phyloP scores from a whole-genome alignment of 2,797 vertebrate genomes.

The Onychomys arenicola region DNA sequence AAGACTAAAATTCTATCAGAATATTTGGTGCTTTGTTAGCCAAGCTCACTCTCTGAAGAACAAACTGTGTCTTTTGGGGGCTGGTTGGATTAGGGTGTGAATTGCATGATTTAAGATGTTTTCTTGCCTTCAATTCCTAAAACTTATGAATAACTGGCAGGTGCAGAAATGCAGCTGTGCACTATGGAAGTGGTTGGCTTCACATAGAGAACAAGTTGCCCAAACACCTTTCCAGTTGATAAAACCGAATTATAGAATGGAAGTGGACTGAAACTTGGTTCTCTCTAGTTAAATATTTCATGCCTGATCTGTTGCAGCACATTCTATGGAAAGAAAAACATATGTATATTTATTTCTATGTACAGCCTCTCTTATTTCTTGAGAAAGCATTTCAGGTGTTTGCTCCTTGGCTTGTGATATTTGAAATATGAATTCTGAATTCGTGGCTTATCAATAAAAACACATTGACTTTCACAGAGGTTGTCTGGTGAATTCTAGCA shows the following conservation, averaged over 20 bases:
- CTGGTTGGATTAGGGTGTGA: not conserved
- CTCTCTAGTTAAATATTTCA: constrained; percentile 70
- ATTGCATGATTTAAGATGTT: not conserved
- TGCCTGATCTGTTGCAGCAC: constrained; percentile 57
- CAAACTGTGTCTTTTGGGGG: not conserved
- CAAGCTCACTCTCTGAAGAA: not conserved
- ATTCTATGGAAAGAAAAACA: constrained; percentile 30
- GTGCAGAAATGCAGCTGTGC: not conserved
- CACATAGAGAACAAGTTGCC: constrained; percentile 30
- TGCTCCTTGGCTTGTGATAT: constrained; percentile 58
- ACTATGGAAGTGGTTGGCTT: not conserved
- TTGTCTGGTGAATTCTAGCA: constrained; percentile 79
- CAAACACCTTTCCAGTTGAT: not conserved
- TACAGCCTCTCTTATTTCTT: constrained; percentile 68
- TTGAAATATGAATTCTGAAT: constrained; percentile 84
- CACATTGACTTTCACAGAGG: constrained; percentile 85
- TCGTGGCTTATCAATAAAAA: constrained; percentile 87
- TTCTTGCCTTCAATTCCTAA: constrained; percentile 11
- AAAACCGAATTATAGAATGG: not conserved
- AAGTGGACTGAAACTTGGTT: not conserved
- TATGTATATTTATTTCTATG: constrained; percentile 64
- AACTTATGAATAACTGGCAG: not conserved
- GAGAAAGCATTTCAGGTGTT: constrained; percentile 77
- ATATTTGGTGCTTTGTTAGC: not conserved
- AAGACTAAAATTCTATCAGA: not conserved